phyloP scores from a whole-genome alignment of 1,140 invertebrate genomes.

The Aphis craccivora region DNA sequence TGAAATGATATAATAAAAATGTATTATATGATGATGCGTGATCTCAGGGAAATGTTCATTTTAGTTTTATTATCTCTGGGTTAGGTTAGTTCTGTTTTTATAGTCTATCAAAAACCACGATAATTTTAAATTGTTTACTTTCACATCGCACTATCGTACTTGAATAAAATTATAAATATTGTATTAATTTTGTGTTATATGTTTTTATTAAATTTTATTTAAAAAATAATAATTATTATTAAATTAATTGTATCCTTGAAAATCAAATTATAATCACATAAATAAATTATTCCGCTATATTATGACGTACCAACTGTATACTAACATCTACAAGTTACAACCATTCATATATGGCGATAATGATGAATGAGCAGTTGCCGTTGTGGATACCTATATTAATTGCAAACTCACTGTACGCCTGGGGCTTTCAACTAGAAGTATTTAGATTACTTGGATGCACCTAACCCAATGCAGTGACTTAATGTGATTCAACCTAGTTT shows the following conservation, averaged over 20 bases:
- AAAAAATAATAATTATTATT: not conserved
- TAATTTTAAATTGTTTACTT: too few species aligned
- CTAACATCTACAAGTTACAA: not conserved
- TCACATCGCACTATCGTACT: not conserved
- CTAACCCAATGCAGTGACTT: not conserved
- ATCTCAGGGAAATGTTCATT: too few species aligned
- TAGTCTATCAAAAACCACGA: too few species aligned
- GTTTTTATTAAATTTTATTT: not conserved
- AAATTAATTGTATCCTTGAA: not conserved
- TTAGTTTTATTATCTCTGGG: too few species aligned
- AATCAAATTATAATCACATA: not conserved
- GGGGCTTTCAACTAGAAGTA: not conserved
- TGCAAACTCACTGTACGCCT: not conserved
- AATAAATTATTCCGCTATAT: not conserved
- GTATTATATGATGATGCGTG: too few species aligned
- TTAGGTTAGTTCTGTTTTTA: too few species aligned
- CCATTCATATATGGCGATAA: not conserved
- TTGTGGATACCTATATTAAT: not conserved
- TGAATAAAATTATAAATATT: too few species aligned
- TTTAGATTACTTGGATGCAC: not conserved
- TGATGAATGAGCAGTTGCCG: not conserved
- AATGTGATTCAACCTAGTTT: not conserved
- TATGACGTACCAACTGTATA: not conserved
- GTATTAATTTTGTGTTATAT: too few species aligned
- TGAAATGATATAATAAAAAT: too few species aligned